Evolutionary conservation across 2,113 vertebrate species (phyloP), one percentile per base, ranked within the genome.

Genomic region (Osmerus mordax): DNA sequence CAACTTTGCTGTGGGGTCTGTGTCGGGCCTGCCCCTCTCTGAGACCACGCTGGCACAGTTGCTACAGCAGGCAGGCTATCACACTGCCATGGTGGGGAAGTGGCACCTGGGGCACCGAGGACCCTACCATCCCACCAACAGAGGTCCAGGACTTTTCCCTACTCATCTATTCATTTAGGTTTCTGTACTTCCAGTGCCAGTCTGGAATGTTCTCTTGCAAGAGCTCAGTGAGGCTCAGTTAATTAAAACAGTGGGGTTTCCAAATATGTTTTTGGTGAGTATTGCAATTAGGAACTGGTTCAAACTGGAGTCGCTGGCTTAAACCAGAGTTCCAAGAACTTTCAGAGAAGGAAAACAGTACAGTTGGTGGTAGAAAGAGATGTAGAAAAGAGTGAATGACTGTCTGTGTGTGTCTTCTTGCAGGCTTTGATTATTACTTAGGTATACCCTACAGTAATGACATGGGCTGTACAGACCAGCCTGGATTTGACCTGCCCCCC

Each of bases 371-470:
- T 29, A 56, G 6, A 32, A 15, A 28, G 23, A 4, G 23, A 54
- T 13, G 8, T 59, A 32, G 2, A 60, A n/a, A 11, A 23, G 12
- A 72, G 32, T 1, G 4, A 55, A 19, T 28, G 6, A 14, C n/a
- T 47, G 71, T 1, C 58, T 81, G 52, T 84, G 56, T 69, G 65
- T 51, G n/a, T 65, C 12, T 64, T 62, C 25, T 59, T 23, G 13
- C 88, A 99, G 97, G 97, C n/a, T 99, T 99, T 0, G 92, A 96
- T 70, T 96, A 94, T 84, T 98, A 95, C 87, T 91, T 95, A 0
- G 97, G 97, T 19, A 93, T 99, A 69, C 97, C 97, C 0, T 99
- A 97, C 79, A 99, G 97, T 82, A 94, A 98, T 0, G 97, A 99
- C 72, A 99, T 99, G 97, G 97, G 97, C 83, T 99, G 97, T 71